Conservation (phyloP, 37 sponge, comb jelly and placozoan species). For the Aphrocallistes beatrix region DNA sequence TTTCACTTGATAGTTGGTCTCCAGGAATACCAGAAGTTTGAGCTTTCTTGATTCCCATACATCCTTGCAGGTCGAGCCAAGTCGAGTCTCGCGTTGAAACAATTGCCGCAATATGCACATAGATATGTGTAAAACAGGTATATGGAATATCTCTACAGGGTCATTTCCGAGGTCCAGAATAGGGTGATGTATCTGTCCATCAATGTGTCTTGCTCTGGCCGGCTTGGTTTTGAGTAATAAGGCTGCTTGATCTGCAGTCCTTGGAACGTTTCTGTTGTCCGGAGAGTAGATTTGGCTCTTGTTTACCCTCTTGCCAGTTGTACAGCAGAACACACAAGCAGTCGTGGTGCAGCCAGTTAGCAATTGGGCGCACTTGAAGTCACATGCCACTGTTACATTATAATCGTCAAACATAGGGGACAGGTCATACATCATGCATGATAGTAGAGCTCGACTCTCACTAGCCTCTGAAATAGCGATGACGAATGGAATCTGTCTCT, state of each 20-base stretch:
- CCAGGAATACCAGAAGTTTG: not conserved
- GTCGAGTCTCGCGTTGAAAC: not conserved
- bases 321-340: not conserved
- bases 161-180: not conserved
- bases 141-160: not conserved
- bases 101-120: not conserved
- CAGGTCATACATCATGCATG: conserved; percentile 7
- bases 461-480: not conserved
- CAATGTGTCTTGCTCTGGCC: not conserved
- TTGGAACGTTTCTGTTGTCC: not conserved
- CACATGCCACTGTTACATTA: conserved; percentile 5
- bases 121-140: not conserved
- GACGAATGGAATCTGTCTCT: not conserved
- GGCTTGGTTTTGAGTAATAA: not conserved
- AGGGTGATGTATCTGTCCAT: not conserved
- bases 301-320: not conserved
- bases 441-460: not conserved
- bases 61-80: not conserved
- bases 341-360: not conserved
- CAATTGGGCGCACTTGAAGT: not conserved
- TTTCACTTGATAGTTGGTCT: not conserved
- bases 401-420: not conserved
- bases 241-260: not conserved
- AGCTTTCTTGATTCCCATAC: not conserved
- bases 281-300: not conserved